Conservation (phyloP, 2,797 vertebrate species). For the Karalla daura region DNA sequence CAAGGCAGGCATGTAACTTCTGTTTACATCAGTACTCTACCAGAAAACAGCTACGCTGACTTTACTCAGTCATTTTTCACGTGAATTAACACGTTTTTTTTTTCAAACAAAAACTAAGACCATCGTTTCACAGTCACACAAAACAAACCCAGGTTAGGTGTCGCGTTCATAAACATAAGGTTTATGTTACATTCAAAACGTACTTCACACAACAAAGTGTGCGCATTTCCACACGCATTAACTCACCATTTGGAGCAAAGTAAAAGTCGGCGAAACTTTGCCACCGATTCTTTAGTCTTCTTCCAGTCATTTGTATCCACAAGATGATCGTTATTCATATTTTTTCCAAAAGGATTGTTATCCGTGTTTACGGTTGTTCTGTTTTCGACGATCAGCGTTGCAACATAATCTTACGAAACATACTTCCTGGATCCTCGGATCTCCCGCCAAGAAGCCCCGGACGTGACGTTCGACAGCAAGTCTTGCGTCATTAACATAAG, state of each 20-base stretch:
- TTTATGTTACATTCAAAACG: background rate
- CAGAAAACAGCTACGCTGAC: too few species aligned
- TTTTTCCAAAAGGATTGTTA: background rate
- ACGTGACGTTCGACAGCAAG: too few species aligned
- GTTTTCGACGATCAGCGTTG: accelerated
- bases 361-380: background rate
- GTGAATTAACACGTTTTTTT: background rate
- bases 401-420: constrained; percentile 2
- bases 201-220: background rate
- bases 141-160: background rate
- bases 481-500: too few species aligned
- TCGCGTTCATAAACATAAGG: background rate
- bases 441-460: constrained; percentile 69
- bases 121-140: too few species aligned
- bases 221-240: background rate
- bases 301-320: constrained; percentile 52
- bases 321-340: constrained; percentile 45
- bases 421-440: constrained; percentile 39
- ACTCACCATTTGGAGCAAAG: constrained; percentile 82
- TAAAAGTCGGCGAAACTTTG: constrained; percentile 72
- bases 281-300: constrained; percentile 71
- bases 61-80: too few species aligned
- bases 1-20: too few species aligned
- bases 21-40: too few species aligned
- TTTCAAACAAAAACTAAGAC: too few species aligned